These are phyloP conservation scores for Patagioenas fasciata DNA, from an alignment of 2,113 vertebrate genomes.

Conservation along the genomic window DNA sequence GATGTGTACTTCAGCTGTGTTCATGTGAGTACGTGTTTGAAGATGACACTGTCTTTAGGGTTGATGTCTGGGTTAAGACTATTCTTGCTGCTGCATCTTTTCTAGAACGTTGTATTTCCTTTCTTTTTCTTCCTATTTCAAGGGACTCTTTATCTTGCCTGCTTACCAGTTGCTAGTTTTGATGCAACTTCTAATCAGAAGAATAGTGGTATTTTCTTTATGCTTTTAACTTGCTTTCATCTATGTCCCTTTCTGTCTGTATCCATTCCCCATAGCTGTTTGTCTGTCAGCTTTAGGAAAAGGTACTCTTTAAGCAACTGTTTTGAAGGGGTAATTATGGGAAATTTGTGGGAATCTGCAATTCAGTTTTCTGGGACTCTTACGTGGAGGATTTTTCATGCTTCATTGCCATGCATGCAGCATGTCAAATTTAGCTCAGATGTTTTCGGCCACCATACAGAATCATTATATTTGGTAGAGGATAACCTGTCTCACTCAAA, in stretches of 20 bases:
- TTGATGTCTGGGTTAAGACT: background rate
- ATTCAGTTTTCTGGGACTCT: background rate
- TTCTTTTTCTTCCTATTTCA: background rate
- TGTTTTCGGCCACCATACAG: background rate
- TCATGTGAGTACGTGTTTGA: background rate
- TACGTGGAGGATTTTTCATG: background rate
- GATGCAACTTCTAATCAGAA: background rate
- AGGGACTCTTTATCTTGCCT: background rate
- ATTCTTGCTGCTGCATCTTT: background rate
- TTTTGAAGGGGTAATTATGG: background rate
- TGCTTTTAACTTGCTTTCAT: background rate
- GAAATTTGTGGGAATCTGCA: background rate
- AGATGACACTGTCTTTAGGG: background rate
- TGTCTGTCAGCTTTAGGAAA: background rate
- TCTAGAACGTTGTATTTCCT: background rate
- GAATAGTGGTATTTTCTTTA: background rate
- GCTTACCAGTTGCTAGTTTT: background rate
- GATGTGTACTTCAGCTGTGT: background rate
- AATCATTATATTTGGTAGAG: background rate
- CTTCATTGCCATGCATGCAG: background rate
- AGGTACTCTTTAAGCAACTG: background rate
- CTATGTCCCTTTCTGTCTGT: background rate
- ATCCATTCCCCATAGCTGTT: background rate
- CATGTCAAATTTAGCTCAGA: background rate
- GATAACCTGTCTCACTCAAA: background rate